These are phyloP conservation scores for Odontothrips loti DNA, from an alignment of 2,888 invertebrate genomes.

Conservation along the genomic window DNA sequence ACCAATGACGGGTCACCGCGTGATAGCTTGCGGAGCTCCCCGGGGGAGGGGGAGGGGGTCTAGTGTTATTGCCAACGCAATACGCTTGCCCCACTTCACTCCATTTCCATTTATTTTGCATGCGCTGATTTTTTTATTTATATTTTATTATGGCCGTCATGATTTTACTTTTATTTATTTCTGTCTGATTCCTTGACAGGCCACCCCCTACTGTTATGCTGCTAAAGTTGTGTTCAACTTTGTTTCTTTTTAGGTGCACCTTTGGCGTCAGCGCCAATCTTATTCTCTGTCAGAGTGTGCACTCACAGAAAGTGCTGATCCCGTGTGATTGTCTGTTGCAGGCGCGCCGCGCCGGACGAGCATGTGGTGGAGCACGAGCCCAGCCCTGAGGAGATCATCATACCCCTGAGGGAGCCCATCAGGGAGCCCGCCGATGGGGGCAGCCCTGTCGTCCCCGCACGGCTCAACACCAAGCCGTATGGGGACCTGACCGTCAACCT, in stretches of 20 bases:
- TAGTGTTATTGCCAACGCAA: not conserved
- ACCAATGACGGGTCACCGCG: too few relatives aligned
- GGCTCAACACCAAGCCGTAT: not conserved
- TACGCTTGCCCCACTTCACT: not conserved
- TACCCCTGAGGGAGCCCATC: not conserved
- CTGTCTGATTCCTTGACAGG: too few relatives aligned
- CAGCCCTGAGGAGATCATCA: not conserved
- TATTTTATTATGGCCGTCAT: too few relatives aligned
- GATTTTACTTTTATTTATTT: too few relatives aligned
- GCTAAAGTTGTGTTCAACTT: too few relatives aligned
- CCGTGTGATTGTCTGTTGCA: not conserved
- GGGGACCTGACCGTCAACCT: not conserved
- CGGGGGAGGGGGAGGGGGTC: not conserved
- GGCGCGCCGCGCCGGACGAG: slow-evolving; percentile 4
- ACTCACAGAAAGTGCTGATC: too few relatives aligned
- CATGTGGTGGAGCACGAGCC: not conserved
- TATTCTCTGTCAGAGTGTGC: too few relatives aligned
- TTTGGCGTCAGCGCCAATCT: too few relatives aligned
- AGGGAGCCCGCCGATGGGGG: not conserved
- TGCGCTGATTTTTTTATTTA: too few relatives aligned
- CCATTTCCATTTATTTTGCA: not conserved
- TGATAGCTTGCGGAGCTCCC: too few relatives aligned
- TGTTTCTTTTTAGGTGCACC: too few relatives aligned
- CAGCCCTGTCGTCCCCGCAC: not conserved
- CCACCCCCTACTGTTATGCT: too few relatives aligned